Conservation (phyloP, 2,797 vertebrate species). For the Uromys caudimaculatus region DNA sequence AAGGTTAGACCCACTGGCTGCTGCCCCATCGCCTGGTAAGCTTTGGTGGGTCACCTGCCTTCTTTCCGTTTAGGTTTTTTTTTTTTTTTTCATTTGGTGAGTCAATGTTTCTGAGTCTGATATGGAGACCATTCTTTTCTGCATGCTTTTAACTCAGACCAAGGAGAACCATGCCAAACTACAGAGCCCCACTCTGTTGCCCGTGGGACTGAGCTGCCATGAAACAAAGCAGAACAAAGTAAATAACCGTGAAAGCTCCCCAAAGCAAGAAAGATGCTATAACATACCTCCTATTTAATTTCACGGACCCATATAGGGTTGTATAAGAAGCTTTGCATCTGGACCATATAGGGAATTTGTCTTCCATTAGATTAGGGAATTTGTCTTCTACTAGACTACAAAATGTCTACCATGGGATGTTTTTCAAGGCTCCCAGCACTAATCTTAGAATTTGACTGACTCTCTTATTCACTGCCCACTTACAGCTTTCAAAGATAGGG, state of each 20-base stretch:
- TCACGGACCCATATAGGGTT: background rate
- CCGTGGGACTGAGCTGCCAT: background rate
- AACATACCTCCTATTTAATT: background rate
- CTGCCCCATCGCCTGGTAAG: background rate
- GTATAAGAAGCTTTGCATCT: background rate
- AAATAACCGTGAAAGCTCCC: background rate
- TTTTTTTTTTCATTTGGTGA: background rate
- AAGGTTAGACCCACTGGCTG: background rate
- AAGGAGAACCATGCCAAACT: background rate
- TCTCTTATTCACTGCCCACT: conserved; percentile 4
- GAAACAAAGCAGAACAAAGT: background rate
- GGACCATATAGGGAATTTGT: background rate
- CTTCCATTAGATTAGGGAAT: background rate
- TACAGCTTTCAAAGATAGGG: background rate
- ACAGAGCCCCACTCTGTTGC: background rate
- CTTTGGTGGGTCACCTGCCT: background rate
- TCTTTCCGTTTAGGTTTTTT: background rate
- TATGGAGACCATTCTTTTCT: background rate
- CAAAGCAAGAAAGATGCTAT: background rate
- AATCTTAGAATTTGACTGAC: background rate
- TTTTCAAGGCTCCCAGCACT: background rate
- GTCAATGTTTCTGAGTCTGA: conserved; percentile 10
- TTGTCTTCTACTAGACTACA: background rate
- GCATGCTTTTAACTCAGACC: background rate
- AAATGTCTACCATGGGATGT: background rate